Evolutionary conservation across 2,888 invertebrate species (phyloP).

Genomic region (Fabriciana adippe): DNA sequence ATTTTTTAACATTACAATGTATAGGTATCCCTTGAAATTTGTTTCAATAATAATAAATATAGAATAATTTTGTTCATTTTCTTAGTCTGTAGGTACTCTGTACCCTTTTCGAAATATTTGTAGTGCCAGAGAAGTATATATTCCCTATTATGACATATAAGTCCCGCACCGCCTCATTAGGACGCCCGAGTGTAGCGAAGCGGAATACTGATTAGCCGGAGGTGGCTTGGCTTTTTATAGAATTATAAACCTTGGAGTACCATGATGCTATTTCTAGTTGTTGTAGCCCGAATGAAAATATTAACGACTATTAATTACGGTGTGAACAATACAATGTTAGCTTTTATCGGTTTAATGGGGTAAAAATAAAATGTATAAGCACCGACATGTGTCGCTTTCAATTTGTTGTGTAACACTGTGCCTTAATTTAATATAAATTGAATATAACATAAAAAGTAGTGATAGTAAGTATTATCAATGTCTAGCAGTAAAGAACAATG

Average conservation of each 20-base stretch:
- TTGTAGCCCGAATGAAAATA: neutral
- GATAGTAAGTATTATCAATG: constrained; percentile 10
- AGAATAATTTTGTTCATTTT: neutral
- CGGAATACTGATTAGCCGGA: constrained; percentile 32
- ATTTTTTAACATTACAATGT: too few species aligned
- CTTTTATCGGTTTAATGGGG: constrained; percentile 2
- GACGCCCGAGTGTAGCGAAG: constrained; percentile 15
- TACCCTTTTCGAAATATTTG: constrained; percentile 10
- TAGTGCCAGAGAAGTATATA: constrained; percentile 6
- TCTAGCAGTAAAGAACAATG: constrained; percentile 5
- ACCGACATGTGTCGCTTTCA: constrained; percentile 1
- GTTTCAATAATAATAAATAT: neutral
- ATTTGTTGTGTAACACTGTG: neutral
- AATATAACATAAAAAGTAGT: constrained; percentile 14
- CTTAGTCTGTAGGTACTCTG: neutral
- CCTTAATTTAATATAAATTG: constrained; percentile 11
- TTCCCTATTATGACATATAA: constrained; percentile 31
- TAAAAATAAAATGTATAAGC: neutral
- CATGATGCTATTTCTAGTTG: neutral
- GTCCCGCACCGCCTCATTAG: constrained; percentile 30
- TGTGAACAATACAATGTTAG: neutral
- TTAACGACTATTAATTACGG: neutral
- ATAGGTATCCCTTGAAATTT: too few species aligned
- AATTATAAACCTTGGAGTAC: constrained; percentile 1
- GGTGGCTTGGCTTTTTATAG: constrained; percentile 22